Conservation (phyloP, 2,888 invertebrate species). For the Acronicta aceris region DNA sequence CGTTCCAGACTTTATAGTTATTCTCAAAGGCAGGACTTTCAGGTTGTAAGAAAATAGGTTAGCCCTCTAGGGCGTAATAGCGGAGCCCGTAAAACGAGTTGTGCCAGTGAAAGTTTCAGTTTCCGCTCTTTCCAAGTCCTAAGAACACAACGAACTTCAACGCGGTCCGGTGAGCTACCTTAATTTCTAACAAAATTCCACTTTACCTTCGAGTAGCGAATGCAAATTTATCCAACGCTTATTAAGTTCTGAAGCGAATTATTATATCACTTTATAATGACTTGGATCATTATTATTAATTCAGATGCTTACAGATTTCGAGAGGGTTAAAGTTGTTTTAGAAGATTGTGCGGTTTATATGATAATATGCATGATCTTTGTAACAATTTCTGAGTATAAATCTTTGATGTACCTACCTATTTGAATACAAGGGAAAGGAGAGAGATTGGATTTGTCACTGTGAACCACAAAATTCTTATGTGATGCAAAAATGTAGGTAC, state of each 20-base stretch:
- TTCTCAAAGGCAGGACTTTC: conserved; percentile 51
- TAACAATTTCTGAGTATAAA: no score
- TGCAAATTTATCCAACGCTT: conserved; percentile 42
- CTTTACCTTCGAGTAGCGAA: conserved; percentile 39
- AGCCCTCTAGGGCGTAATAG: conserved; percentile 78
- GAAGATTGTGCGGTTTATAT: conserved; percentile 1
- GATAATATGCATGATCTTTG: background rate
- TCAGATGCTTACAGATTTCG: conserved; percentile 7
- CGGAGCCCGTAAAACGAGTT: conserved; percentile 74
- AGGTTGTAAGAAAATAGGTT: conserved; percentile 70
- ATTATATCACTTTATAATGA: conserved; percentile 40
- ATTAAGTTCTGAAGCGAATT: conserved; percentile 29
- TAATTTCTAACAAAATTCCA: conserved; percentile 52
- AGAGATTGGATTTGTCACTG: no score
- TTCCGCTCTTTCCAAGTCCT: conserved; percentile 65
- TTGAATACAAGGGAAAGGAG: no score
- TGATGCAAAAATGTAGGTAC: no score
- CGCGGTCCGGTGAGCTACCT: conserved; percentile 62
- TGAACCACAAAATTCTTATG: no score
- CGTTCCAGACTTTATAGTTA: conserved; percentile 33
- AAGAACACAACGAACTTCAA: conserved; percentile 68
- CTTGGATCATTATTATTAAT: conserved; percentile 22
- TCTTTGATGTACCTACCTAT: no score
- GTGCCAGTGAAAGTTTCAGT: conserved; percentile 73
- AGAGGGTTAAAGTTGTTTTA: background rate